phyloP scores from a whole-genome alignment of 2,888 invertebrate genomes.

The Baccha elongata region DNA sequence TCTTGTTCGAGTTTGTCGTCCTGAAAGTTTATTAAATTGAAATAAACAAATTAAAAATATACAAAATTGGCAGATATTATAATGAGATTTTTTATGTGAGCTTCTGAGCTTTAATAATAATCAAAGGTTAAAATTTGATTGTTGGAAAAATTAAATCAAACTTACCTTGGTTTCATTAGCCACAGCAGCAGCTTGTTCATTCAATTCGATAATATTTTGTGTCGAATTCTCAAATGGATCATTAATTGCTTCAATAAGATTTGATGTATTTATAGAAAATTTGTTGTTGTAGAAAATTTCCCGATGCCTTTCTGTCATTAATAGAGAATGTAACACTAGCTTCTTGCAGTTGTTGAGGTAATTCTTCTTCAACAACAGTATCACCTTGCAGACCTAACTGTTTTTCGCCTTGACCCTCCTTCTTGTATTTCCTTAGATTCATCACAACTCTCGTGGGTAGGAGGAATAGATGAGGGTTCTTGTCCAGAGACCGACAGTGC shows the following conservation, averaged over 20 bases:
- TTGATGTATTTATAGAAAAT: constrained; percentile 33
- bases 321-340: constrained; percentile 15
- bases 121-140: no score
- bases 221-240: constrained; percentile 49
- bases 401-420: constrained; percentile 84
- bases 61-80: constrained; percentile 25
- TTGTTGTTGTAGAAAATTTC: constrained; percentile 40
- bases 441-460: constrained; percentile 67
- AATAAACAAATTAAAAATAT: constrained; percentile 15
- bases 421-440: constrained; percentile 87
- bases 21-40: constrained; percentile 37
- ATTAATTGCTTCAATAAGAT: constrained; percentile 44
- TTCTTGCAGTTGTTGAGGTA: constrained; percentile 41
- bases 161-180: no score
- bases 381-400: constrained; percentile 69
- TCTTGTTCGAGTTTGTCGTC: constrained; percentile 36
- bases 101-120: constrained; percentile 37
- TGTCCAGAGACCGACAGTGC: constrained; percentile 43
- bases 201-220: constrained; percentile 53
- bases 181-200: constrained; percentile 39
- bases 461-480: constrained; percentile 59
- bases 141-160: no score
- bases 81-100: constrained; percentile 18
- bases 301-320: constrained; percentile 24
- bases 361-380: constrained; percentile 60